phyloP scores from a whole-genome alignment of 2,888 invertebrate genomes.

The Agrilus cyanescens region DNA sequence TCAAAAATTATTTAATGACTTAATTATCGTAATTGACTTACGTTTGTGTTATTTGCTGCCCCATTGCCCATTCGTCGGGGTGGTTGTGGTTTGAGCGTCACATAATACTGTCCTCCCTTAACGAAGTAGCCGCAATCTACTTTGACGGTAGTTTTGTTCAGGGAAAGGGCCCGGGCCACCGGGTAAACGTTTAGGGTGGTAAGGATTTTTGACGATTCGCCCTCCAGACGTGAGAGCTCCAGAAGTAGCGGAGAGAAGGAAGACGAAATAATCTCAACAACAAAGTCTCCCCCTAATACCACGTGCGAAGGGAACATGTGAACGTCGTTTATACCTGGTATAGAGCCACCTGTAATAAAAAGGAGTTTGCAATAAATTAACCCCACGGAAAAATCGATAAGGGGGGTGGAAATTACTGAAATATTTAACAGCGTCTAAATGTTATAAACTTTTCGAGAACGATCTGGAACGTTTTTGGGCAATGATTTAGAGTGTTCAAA shows the following conservation, averaged over 20 bases:
- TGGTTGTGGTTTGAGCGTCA: slow-evolving; percentile 36
- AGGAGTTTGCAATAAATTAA: neutral
- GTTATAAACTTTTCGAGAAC: no score
- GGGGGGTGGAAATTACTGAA: neutral
- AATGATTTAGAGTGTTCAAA: no score
- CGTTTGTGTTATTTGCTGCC: slow-evolving; percentile 7
- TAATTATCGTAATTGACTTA: slow-evolving; percentile 15
- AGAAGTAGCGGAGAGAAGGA: slow-evolving; percentile 32
- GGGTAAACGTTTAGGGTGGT: slow-evolving; percentile 32
- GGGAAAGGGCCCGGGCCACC: slow-evolving; percentile 29
- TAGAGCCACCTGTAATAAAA: slow-evolving; percentile 27
- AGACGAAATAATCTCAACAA: slow-evolving; percentile 48
- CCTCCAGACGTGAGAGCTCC: slow-evolving; percentile 37
- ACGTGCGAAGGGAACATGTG: slow-evolving; percentile 58
- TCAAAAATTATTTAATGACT: slow-evolving; percentile 10
- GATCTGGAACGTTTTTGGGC: no score
- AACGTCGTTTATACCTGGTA: slow-evolving; percentile 27
- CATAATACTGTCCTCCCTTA: slow-evolving; percentile 53
- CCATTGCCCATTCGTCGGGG: slow-evolving; percentile 20
- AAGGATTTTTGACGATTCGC: slow-evolving; percentile 28
- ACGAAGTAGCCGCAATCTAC: slow-evolving; percentile 62
- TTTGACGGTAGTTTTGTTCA: slow-evolving; percentile 30
- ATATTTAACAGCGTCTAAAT: neutral
- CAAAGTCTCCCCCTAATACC: slow-evolving; percentile 69
- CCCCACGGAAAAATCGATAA: neutral